These are phyloP conservation scores for Ormyrus labotus DNA, from an alignment of 2,888 invertebrate species.

Conservation along the genomic window DNA sequence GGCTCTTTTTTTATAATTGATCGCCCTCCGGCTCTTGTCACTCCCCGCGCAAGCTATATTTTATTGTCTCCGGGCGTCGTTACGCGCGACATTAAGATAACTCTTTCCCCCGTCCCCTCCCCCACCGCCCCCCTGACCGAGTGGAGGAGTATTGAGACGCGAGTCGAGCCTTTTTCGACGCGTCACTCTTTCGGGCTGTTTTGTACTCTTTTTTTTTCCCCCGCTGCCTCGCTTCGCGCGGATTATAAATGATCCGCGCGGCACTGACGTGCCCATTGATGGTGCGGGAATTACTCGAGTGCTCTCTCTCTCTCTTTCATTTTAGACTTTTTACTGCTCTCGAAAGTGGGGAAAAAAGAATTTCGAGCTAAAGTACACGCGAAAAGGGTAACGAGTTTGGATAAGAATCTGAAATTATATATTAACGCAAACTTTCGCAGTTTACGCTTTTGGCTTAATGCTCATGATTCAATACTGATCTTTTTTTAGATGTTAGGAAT, in stretches of 20 bases:
- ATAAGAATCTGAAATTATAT: too few species aligned
- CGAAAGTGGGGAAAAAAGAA: too few species aligned
- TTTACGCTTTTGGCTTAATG: too few species aligned
- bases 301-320: too few species aligned
- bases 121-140: background rate
- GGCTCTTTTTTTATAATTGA: slow-evolving; percentile 67
- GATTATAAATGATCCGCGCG: slow-evolving; percentile 13
- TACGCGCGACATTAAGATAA: slow-evolving; percentile 31
- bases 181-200: background rate
- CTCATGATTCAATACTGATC: too few species aligned
- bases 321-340: too few species aligned
- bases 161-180: slow-evolving; percentile 5
- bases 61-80: slow-evolving; percentile 61
- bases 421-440: too few species aligned
- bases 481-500: too few species aligned
- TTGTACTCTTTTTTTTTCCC: background rate
- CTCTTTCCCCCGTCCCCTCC: background rate
- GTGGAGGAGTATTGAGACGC: background rate
- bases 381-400: too few species aligned
- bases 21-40: slow-evolving; percentile 64
- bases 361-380: too few species aligned
- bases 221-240: background rate
- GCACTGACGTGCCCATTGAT: background rate
- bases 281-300: background rate
- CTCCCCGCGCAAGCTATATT: slow-evolving; percentile 63